Conservation (phyloP, 2,888 invertebrate genomes). For the Lobophora halterata region DNA sequence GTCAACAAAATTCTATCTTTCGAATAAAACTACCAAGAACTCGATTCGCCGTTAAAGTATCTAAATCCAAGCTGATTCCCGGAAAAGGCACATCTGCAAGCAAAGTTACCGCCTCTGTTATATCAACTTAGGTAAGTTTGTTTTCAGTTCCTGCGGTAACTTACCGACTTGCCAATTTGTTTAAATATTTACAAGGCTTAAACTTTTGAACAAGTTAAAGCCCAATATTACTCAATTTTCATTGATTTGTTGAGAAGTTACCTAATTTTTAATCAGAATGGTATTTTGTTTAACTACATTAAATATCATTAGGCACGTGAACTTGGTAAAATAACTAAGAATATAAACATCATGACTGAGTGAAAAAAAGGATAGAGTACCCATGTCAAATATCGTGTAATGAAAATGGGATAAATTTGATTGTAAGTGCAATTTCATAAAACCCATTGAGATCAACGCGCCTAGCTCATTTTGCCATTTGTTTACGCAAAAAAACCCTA, state of each 20-base stretch:
- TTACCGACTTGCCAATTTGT: conserved; percentile 7
- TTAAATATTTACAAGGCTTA: conserved; percentile 10
- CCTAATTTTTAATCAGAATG: neutral
- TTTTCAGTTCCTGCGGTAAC: conserved; percentile 2
- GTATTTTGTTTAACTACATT: neutral
- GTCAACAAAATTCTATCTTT: neutral
- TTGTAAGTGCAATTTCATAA: too few relatives aligned
- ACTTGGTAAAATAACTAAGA: too few relatives aligned
- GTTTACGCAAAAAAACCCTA: neutral
- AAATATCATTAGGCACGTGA: too few relatives aligned
- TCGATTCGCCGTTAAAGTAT: neutral
- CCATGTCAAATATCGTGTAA: too few relatives aligned
- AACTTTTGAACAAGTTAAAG: conserved; percentile 1
- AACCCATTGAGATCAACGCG: too few relatives aligned
- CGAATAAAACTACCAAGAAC: neutral
- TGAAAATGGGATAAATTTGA: too few relatives aligned
- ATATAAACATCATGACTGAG: too few relatives aligned
- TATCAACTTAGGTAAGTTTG: conserved; percentile 10
- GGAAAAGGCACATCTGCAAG: conserved; percentile 5
- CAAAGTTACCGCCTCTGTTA: neutral
- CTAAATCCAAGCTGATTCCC: conserved; percentile 1
- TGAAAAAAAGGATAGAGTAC: too few relatives aligned
- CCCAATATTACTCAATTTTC: conserved; percentile 5
- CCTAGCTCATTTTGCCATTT: too few relatives aligned
- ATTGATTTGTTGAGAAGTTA: conserved; percentile 8